Conservation (phyloP, 2,113 vertebrate species). For the Polypterus senegalus region DNA sequence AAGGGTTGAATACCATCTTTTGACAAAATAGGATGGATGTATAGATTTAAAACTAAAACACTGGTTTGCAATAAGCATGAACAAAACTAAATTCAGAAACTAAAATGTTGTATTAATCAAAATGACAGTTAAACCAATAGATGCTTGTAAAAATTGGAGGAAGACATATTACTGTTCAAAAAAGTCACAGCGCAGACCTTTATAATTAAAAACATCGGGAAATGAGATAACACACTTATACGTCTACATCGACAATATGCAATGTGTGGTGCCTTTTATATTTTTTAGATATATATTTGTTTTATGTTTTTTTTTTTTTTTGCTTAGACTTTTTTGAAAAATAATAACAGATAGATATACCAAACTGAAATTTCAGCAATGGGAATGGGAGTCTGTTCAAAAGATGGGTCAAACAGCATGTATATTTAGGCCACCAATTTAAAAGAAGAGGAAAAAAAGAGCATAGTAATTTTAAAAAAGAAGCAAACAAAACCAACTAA, state of each 20-base stretch:
- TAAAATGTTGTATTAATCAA: conserved; percentile 28
- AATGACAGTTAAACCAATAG: conserved; percentile 51
- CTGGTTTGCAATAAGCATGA: too few relatives aligned
- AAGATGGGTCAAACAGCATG: conserved; percentile 73
- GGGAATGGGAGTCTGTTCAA: conserved; percentile 54
- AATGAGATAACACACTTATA: too few relatives aligned
- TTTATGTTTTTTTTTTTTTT: neutral
- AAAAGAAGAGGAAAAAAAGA: conserved; percentile 21
- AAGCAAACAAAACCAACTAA: conserved; percentile 44
- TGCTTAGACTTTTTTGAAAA: conserved; percentile 67
- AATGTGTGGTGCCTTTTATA: too few relatives aligned
- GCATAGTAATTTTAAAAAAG: conserved; percentile 48
- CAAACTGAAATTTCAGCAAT: conserved; percentile 23
- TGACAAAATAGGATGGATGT: conserved; percentile 75
- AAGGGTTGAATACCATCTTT: conserved; percentile 99
- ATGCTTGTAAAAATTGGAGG: too few relatives aligned
- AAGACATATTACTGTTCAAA: too few relatives aligned
- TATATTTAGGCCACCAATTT: conserved; percentile 23
- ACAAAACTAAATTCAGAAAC: conserved; percentile 37
- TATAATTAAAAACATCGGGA: too few relatives aligned
- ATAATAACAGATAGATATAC: conserved; percentile 20
- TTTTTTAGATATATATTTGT: too few relatives aligned
- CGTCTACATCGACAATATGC: too few relatives aligned
- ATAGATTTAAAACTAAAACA: conserved; percentile 9
- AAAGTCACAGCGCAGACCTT: too few relatives aligned